phyloP scores from a whole-genome alignment of 64 coral and sea anemone genomes.

The Catalaphyllia jardinei region DNA sequence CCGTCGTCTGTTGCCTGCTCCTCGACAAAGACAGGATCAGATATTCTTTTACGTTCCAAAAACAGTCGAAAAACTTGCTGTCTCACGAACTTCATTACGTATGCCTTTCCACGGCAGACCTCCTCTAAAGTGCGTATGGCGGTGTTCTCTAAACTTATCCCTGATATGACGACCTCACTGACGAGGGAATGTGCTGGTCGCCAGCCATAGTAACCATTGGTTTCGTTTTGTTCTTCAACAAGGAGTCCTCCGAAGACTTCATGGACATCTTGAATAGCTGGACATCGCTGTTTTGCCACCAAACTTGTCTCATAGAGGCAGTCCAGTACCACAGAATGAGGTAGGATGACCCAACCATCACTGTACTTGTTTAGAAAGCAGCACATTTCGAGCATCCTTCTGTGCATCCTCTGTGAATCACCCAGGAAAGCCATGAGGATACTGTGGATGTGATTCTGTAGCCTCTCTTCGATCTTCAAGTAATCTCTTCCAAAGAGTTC shows the following conservation, averaged over 20 bases:
- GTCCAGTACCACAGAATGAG: slow-evolving; percentile 43
- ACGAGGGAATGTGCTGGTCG: slow-evolving; percentile 69
- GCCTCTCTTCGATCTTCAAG: slow-evolving; percentile 37
- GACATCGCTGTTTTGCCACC: background rate
- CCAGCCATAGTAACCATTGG: slow-evolving; percentile 58
- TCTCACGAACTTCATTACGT: slow-evolving; percentile 33
- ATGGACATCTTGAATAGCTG: slow-evolving; percentile 16
- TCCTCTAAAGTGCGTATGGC: slow-evolving; percentile 11
- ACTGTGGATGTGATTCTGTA: slow-evolving; percentile 49
- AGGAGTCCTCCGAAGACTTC: slow-evolving; percentile 60
- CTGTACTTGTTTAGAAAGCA: slow-evolving; percentile 61
- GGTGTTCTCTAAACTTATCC: background rate
- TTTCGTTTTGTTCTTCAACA: slow-evolving; percentile 41
- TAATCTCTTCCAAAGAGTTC: slow-evolving; percentile 72
- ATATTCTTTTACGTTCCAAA: slow-evolving; percentile 40
- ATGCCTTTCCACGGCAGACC: slow-evolving; percentile 20
- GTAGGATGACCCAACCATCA: slow-evolving; percentile 31
- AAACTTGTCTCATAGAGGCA: slow-evolving; percentile 19
- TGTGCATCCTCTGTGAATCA: background rate
- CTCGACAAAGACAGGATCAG: background rate
- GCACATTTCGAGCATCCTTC: slow-evolving; percentile 28
- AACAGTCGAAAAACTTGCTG: slow-evolving; percentile 39
- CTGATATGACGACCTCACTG: slow-evolving; percentile 43
- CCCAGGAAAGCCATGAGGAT: background rate
- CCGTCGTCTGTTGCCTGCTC: background rate